These are phyloP conservation scores for Spisula solida DNA, from an alignment of 2,888 invertebrate genomes.

Conservation along the genomic window DNA sequence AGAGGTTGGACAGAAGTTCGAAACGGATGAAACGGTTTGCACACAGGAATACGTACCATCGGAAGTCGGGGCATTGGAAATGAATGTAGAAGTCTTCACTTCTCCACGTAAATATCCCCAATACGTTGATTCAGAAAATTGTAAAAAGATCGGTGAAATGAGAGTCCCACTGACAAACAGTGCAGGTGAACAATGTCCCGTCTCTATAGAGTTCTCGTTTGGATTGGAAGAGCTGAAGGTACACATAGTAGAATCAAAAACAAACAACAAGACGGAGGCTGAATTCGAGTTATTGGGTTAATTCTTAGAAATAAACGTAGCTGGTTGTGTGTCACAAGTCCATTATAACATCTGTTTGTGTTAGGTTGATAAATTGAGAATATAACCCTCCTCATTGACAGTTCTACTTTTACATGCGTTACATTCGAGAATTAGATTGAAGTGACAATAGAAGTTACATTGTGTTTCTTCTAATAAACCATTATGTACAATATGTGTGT, in stretches of 20 bases:
- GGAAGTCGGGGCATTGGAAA: conserved; percentile 41
- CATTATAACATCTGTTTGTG: too few species aligned
- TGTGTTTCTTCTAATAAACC: too few species aligned
- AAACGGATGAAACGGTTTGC: conserved; percentile 58
- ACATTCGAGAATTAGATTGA: too few species aligned
- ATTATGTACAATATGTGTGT: too few species aligned
- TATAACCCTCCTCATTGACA: too few species aligned
- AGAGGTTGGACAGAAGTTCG: conserved; percentile 54
- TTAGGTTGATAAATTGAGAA: too few species aligned
- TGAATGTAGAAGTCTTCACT: conserved; percentile 64
- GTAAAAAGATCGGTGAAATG: conserved; percentile 68
- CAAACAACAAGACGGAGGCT: conserved; percentile 56
- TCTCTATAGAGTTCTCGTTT: conserved; percentile 68
- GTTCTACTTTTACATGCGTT: too few species aligned
- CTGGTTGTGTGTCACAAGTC: too few species aligned
- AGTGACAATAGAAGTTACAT: too few species aligned
- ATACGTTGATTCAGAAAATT: conserved; percentile 57
- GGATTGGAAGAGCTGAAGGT: conserved; percentile 71
- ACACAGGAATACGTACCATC: conserved; percentile 67
- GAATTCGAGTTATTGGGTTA: conserved; percentile 43
- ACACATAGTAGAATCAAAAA: conserved; percentile 56
- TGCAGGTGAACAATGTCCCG: conserved; percentile 58
- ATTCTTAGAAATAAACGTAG: too few species aligned
- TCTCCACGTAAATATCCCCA: conserved; percentile 54
- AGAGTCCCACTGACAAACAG: conserved; percentile 59